Evolutionary conservation across 2,888 invertebrate genomes (phyloP).

Genomic region (Oasisia sp.): DNA sequence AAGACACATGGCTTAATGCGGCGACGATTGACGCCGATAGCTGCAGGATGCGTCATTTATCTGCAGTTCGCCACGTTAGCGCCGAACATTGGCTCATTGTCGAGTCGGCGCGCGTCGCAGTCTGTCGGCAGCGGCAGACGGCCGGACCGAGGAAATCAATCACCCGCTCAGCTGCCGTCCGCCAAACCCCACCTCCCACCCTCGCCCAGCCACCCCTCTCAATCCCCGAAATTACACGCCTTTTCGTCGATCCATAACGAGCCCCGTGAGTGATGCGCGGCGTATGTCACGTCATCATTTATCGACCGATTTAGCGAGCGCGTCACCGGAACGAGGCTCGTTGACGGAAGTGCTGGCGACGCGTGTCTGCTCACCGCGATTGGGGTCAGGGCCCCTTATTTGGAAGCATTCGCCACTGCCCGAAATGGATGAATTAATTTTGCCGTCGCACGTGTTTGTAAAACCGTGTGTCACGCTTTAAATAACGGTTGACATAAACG

Average conservation of each 20-base stretch:
- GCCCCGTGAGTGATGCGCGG: not conserved
- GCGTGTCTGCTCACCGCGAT: not conserved
- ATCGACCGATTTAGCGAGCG: not conserved
- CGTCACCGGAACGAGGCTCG: not conserved
- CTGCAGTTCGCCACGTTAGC: not conserved
- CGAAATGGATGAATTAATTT: too few species aligned
- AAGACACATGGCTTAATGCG: slow-evolving; percentile 7
- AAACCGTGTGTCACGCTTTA: not conserved
- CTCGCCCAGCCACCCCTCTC: slow-evolving; percentile 14
- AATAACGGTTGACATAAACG: not conserved
- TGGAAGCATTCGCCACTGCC: not conserved
- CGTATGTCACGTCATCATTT: not conserved
- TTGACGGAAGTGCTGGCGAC: slow-evolving; percentile 5
- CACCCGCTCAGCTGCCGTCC: slow-evolving; percentile 19
- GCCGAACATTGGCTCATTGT: not conserved
- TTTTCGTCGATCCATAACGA: slow-evolving; percentile 17
- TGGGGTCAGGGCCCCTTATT: slow-evolving; percentile 2
- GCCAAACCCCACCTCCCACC: slow-evolving; percentile 13
- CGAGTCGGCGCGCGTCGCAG: not conserved
- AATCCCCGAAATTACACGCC: not conserved
- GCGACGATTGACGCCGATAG: not conserved
- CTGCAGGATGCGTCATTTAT: not conserved
- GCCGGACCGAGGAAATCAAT: slow-evolving; percentile 19
- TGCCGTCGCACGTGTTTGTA: not conserved
- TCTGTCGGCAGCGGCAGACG: not conserved